A percentile compares a stretch with the other conserved stretches of the same genome.
Evolutionary conservation across 2,888 invertebrate species (phyloP).

Genomic region (Cerceris ruficornis): DNA sequence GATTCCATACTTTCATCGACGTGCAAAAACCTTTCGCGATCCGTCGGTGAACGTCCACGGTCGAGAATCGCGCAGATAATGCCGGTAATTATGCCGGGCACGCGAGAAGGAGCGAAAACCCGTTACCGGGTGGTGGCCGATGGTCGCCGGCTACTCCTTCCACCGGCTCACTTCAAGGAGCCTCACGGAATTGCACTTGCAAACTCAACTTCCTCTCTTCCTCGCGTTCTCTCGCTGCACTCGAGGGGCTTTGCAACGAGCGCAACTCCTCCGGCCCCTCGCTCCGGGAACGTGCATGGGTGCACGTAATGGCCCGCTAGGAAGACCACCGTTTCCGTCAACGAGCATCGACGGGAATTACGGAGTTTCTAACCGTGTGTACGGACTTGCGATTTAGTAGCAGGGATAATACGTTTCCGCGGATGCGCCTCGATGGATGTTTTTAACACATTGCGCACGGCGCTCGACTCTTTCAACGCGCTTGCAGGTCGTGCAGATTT

Average conservation of each 20-base stretch:
- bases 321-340: conserved; percentile 18
- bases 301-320: conserved; percentile 22
- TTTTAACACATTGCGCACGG: not conserved
- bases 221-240: conserved; percentile 14
- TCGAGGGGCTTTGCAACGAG: conserved; percentile 7
- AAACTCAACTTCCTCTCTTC: conserved; percentile 12
- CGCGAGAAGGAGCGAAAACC: conserved; percentile 69
- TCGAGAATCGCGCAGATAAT: conserved; percentile 47
- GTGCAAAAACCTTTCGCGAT: conserved; percentile 38
- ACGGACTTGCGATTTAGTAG: not conserved
- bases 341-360: conserved; percentile 6
- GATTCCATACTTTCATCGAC: conserved; percentile 25
- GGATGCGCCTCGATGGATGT: not conserved
- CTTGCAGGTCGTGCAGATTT: too few species aligned
- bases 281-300: not conserved
- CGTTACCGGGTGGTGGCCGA: conserved; percentile 59
- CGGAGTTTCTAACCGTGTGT: not conserved
- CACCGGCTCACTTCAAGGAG: conserved; percentile 13
- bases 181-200: conserved; percentile 37
- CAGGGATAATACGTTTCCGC: not conserved
- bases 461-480: too few species aligned
- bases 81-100: conserved; percentile 70
- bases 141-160: conserved; percentile 6
- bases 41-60: conserved; percentile 20
- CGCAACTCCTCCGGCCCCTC: not conserved